Conservation (phyloP, 2,797 vertebrate genomes). For the Orientallactaga sibirica region DNA sequence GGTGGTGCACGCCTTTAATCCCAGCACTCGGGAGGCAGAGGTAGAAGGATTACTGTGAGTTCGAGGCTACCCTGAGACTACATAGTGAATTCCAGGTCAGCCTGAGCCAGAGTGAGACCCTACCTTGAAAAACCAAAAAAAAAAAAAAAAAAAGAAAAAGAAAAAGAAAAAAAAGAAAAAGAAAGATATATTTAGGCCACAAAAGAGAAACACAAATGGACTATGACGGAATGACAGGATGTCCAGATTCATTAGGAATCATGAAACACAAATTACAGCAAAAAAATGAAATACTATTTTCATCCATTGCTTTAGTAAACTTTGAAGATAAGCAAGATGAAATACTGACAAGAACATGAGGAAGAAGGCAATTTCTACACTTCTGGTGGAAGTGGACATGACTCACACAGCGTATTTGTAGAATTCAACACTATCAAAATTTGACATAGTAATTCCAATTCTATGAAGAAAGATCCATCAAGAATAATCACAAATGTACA, state of each 20-base stretch:
- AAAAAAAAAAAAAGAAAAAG: no score
- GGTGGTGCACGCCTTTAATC: no score
- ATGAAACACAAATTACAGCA: constrained; percentile 39
- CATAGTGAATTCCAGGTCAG: no score
- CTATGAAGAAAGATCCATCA: constrained; percentile 30
- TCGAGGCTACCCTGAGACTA: no score
- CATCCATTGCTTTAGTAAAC: constrained; percentile 43
- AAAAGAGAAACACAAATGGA: constrained; percentile 41
- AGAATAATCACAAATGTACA: constrained; percentile 64
- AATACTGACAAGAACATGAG: not conserved
- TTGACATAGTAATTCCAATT: constrained; percentile 59
- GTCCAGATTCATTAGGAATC: constrained; percentile 26
- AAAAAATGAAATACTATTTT: constrained; percentile 32
- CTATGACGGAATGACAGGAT: not conserved
- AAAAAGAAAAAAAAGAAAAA: not conserved
- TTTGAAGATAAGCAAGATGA: constrained; percentile 50
- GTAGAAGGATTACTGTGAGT: no score
- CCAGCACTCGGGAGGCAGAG: no score
- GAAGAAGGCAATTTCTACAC: constrained; percentile 31
- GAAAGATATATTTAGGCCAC: constrained; percentile 46
- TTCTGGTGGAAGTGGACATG: not conserved
- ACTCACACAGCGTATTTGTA: constrained; percentile 42
- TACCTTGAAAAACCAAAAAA: no score
- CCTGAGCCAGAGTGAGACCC: no score
- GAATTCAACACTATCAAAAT: constrained; percentile 63